These are phyloP conservation scores for Matsumyia berberina DNA, from an alignment of 2,888 invertebrate species.

Conservation along the genomic window DNA sequence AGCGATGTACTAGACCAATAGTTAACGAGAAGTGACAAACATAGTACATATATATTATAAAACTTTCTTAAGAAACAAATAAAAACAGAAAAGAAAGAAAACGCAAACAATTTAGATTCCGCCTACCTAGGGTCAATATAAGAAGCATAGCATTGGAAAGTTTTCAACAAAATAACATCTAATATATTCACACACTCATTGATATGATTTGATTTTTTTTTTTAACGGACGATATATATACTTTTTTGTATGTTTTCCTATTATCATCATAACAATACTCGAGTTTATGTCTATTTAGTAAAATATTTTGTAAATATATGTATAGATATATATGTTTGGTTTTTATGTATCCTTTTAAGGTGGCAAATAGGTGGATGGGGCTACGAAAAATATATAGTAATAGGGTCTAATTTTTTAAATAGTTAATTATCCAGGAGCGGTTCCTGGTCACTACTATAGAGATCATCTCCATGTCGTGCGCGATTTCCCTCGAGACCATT, in stretches of 20 bases:
- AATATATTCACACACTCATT: slow-evolving; percentile 44
- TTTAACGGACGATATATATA: slow-evolving; percentile 66
- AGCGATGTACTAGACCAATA: slow-evolving; percentile 11
- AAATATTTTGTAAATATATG: slow-evolving; percentile 50
- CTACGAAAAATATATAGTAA: slow-evolving; percentile 25
- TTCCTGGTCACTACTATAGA: slow-evolving; percentile 79
- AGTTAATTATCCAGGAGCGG: slow-evolving; percentile 78
- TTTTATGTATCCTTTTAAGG: slow-evolving; percentile 28
- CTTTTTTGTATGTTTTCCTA: slow-evolving; percentile 30
- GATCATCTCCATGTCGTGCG: slow-evolving; percentile 73
- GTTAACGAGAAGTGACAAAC: slow-evolving; percentile 7
- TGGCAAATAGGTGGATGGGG: slow-evolving; percentile 46
- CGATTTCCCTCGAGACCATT: slow-evolving; percentile 59
- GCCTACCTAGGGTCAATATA: slow-evolving; percentile 42
- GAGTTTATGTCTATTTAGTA: slow-evolving; percentile 33
- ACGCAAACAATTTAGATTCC: slow-evolving; percentile 39
- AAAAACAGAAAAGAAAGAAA: slow-evolving; percentile 13
- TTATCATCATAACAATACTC: slow-evolving; percentile 19
- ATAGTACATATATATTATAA: slow-evolving; percentile 24
- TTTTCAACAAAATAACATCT: slow-evolving; percentile 49
- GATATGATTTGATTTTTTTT: slow-evolving; percentile 70
- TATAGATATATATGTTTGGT: slow-evolving; percentile 2
- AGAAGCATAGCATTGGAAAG: slow-evolving; percentile 27
- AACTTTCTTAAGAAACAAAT: slow-evolving; percentile 30
- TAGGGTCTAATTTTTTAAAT: slow-evolving; percentile 26